Evolutionary conservation across 2,797 vertebrate genomes (phyloP).

Genomic region (Enteromius anoplus): DNA sequence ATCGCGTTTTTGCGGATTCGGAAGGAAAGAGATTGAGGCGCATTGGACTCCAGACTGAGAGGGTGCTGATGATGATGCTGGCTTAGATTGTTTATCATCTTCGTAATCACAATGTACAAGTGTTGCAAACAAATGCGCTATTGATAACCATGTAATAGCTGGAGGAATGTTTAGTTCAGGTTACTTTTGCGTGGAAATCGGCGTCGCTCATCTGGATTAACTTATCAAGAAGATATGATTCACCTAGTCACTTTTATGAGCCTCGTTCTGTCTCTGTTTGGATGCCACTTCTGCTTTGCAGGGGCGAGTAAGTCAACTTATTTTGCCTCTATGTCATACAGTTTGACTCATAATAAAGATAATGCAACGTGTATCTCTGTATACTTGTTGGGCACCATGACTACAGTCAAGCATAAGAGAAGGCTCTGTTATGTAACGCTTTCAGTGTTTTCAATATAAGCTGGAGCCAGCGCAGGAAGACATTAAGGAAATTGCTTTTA

Average conservation of each 20-base stretch:
- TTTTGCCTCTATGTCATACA: neutral
- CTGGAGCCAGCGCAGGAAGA: conserved; percentile 15
- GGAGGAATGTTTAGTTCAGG: conserved; percentile 5
- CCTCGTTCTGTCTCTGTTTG: conserved; percentile 43
- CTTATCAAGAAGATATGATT: conserved; percentile 54
- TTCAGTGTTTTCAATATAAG: neutral
- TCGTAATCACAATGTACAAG: neutral
- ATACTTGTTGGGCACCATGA: conserved; percentile 10
- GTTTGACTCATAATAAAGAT: neutral
- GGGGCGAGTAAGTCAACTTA: conserved; percentile 58
- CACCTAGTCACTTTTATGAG: conserved; percentile 40
- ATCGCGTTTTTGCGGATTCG: neutral
- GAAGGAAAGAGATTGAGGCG: conserved; percentile 14
- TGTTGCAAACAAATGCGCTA: neutral
- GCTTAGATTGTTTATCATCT: conserved; percentile 16
- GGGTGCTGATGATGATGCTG: conserved; percentile 20
- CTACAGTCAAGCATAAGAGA: conserved; percentile 1
- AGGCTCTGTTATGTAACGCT: conserved; percentile 16
- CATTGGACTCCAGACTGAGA: neutral
- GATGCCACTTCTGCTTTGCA: conserved; percentile 52
- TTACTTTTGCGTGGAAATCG: conserved; percentile 9
- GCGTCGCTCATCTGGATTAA: conserved; percentile 40
- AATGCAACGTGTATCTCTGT: neutral
- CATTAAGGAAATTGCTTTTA: conserved; percentile 51
- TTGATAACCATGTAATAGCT: neutral